Evolutionary conservation across 1,140 invertebrate genomes (phyloP).

Genomic region (Tetramorium parvispinum): DNA sequence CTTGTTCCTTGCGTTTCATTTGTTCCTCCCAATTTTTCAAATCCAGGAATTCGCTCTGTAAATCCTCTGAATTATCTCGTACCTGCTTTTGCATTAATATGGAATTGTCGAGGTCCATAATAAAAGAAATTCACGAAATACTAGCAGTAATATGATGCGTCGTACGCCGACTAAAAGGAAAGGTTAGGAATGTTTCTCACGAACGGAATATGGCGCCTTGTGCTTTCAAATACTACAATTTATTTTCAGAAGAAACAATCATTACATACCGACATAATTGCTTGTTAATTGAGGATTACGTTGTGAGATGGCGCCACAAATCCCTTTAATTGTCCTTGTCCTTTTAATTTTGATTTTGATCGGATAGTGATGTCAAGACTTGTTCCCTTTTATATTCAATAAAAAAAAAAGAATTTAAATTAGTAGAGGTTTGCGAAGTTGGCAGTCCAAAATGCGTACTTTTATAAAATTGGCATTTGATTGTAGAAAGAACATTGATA

Average conservation of each 20-base stretch:
- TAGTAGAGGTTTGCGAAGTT: too few species aligned
- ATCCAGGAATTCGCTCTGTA: slow-evolving; percentile 91
- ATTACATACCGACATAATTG: background rate
- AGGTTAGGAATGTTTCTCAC: background rate
- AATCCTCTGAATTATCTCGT: slow-evolving; percentile 90
- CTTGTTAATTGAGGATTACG: background rate
- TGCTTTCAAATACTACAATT: background rate
- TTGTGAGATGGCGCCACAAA: background rate
- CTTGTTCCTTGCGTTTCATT: slow-evolving; percentile 93
- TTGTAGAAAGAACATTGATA: too few species aligned
- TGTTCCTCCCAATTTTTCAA: slow-evolving; percentile 93
- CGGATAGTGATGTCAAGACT: too few species aligned
- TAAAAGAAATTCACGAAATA: background rate
- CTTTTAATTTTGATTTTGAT: too few species aligned
- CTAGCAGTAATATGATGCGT: background rate
- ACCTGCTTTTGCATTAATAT: slow-evolving; percentile 89
- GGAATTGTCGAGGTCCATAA: slow-evolving; percentile 81
- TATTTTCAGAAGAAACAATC: background rate
- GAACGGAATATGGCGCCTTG: too few species aligned
- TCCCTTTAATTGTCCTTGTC: background rate
- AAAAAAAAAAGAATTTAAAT: too few species aligned
- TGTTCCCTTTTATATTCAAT: too few species aligned
- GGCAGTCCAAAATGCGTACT: too few species aligned
- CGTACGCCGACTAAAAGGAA: background rate
- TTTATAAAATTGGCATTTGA: too few species aligned